These are phyloP conservation scores for Erebia palarica DNA, from an alignment of 2,888 invertebrate species.

Conservation along the genomic window DNA sequence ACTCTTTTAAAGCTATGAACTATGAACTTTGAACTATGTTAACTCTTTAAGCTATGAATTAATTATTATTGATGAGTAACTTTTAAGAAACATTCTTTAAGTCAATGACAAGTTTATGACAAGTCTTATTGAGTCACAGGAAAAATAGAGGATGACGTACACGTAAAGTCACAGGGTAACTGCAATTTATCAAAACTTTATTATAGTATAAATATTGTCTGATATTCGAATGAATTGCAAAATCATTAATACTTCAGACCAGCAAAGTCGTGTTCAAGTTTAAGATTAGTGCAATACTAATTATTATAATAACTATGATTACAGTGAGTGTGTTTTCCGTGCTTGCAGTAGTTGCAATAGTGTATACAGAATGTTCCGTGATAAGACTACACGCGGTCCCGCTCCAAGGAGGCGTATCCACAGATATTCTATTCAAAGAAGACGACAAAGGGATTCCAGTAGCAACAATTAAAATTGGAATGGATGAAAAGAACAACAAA, in stretches of 20 bases:
- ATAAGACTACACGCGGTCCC: slow-evolving; percentile 37
- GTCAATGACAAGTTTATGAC: not conserved
- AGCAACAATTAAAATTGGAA: slow-evolving; percentile 32
- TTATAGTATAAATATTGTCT: not conserved
- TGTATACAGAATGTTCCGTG: slow-evolving; percentile 32
- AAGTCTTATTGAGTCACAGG: slow-evolving; percentile 7
- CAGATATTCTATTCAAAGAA: slow-evolving; percentile 35
- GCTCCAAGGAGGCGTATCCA: slow-evolving; percentile 27
- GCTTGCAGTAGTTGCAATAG: slow-evolving; percentile 5
- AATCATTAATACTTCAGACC: not conserved
- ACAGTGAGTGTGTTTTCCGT: not conserved
- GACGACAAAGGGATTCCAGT: slow-evolving; percentile 24
- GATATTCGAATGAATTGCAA: not conserved
- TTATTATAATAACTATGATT: slow-evolving; percentile 1
- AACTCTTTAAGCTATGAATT: too few species aligned
- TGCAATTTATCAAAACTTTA: not conserved
- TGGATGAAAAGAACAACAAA: slow-evolving; percentile 16
- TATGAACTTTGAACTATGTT: too few species aligned
- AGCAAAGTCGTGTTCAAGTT: not conserved
- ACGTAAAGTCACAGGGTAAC: not conserved
- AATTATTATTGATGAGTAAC: not conserved
- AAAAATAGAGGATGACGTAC: not conserved
- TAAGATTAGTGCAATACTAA: not conserved
- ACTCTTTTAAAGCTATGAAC: too few species aligned
- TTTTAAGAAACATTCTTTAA: not conserved